Evolutionary conservation across 2,113 vertebrate genomes (phyloP), one percentile per base, ranked within the genome.

Genomic region (Greenwoodochromis staneri): DNA sequence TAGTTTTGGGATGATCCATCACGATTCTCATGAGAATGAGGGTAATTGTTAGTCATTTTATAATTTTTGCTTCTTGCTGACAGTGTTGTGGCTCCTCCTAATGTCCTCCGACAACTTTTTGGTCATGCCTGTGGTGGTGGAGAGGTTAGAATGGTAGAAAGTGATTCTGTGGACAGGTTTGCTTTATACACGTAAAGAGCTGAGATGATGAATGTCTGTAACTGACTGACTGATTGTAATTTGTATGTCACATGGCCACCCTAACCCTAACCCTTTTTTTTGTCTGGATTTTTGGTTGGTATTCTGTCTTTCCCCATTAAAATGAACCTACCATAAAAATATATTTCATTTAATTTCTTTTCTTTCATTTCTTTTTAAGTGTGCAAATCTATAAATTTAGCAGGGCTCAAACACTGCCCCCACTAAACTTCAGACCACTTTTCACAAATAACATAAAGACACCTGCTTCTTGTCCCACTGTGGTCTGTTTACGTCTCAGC

Each of bases 401-500:
- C 36, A 69, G n/a, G 63, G n/a, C 31, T 21, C 19, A 69, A 24
- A 24, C 34, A 21, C 7, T 40, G 9, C 24, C 24, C 12, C 55
- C 24, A 16, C 55, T 57, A 29, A 5, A 53, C 36, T 84, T 49
- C 3, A 51, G 31, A 55, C 49, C 16, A 63, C 69, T 55, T 29
- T 45, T 54, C 31, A 42, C 2, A 24, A 8, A 47, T 47, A 42
- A 47, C 61, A 87, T 84, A 36, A 88, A 85, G 81, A n/a, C 38
- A 3, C 57, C 38, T 85, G 42, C 81, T 87, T 76, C 36, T 49
- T 36, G 80, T 80, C 59, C 47, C 6, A 14, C 34, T 29, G 31
- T 85, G 84, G 21, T 42, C 38, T 51, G 4, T 80, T 49, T 88
- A 80, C 9, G 6, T 57, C 57, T 45, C 89, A 42, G 85, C 83